These are phyloP conservation scores for Spisula solida DNA, from an alignment of 2,888 invertebrate species.

Conservation along the genomic window DNA sequence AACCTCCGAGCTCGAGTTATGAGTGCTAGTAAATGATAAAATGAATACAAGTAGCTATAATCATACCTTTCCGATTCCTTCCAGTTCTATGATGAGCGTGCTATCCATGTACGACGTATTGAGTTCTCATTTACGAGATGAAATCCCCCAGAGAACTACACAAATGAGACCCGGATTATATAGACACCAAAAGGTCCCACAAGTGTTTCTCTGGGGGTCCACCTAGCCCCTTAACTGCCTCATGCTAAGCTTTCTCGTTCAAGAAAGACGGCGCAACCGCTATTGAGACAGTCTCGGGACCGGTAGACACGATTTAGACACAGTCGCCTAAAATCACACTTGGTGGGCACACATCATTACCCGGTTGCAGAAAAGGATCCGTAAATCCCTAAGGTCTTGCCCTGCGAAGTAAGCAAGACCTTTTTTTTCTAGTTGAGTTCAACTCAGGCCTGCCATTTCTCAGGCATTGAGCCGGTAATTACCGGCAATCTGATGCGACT, in stretches of 20 bases:
- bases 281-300: not conserved
- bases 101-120: no score
- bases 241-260: not conserved
- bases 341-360: not conserved
- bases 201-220: not conserved
- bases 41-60: no score
- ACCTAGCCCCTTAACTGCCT: slow-evolving; percentile 2
- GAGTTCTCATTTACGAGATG: no score
- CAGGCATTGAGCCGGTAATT: no score
- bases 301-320: not conserved
- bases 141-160: slow-evolving; percentile 4
- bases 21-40: no score
- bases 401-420: not conserved
- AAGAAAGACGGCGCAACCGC: slow-evolving; percentile 15
- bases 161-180: slow-evolving; percentile 8
- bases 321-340: not conserved
- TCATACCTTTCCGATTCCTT: no score
- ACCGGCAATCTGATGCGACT: no score
- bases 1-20: no score
- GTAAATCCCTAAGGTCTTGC: not conserved
- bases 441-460: no score
- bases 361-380: not conserved
- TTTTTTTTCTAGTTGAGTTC: not conserved
- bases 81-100: no score
- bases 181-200: not conserved